Base-by-base conservation (phyloP, 2,113 vertebrate genomes). In the Cyprinodon brontotheroides region DNA sequence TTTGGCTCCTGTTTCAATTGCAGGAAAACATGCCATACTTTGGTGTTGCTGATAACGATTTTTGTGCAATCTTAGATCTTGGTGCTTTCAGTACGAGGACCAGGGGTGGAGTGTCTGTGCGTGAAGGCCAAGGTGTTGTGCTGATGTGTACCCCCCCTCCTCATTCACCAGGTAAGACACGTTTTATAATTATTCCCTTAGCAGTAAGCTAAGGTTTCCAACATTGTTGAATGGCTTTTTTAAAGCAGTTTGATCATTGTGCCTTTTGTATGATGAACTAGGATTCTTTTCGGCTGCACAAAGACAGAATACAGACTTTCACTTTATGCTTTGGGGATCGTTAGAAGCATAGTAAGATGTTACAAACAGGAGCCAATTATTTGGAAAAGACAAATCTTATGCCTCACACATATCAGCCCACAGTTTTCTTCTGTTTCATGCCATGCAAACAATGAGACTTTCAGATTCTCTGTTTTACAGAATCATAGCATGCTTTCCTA, bases 121-220 rank as follows among this genome's bases (percentile, higher is more conserved):
- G 97, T 68, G 97, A 99, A 95, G 96, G 97, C 82, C 98, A 99
- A 92, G 98, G 97, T 4, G 97, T 99, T 60, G 98, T 99, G 43
- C 95, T 99, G 69, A 96, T 99, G 94, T 99, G 97, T 68, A 96
- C 95, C 2, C 96, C 98, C 47, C 98, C 98, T 1, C 93, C 95
- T 71, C 98, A 99, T 86, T 98, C 98, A 0, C 95, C 96, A 96
- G 98, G 98, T 99, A 95, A 78, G 70, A 70, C 17, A 6, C 15
- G 5, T 15, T 39, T 39, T 17, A 5, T 11, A n/a, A 61, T 29
- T 1, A 2, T 36, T 61, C 29, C 59, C 11, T 29, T 11, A 61
- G 29, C 22, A 61, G 59, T 29, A 36, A 61, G 59, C 10, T 20
- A 39, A 5, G 12, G 14, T 22, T 66, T 59, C 61, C 11, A 65